Conservation (phyloP, 2,113 vertebrate species). For the Aphyosemion australe region DNA sequence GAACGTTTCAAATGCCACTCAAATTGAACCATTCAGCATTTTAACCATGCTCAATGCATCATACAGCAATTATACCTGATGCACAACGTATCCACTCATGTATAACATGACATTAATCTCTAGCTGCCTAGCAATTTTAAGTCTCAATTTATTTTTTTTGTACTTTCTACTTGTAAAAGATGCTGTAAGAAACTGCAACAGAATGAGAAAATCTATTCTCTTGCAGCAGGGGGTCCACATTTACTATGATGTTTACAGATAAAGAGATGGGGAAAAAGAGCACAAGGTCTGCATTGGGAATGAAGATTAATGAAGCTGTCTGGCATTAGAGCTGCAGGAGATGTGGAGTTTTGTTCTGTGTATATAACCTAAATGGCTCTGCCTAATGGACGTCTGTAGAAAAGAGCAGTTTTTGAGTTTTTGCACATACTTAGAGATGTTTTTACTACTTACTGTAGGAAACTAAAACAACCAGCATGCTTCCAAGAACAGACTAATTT, state of each 20-base stretch:
- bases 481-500: background rate
- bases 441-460: background rate
- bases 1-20: background rate
- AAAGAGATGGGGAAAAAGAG: conserved; percentile 37
- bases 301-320: conserved; percentile 60
- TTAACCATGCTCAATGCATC: background rate
- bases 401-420: conserved; percentile 11
- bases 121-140: conserved; percentile 30
- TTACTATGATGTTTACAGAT: conserved; percentile 66
- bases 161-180: conserved; percentile 11
- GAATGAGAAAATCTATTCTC: conserved; percentile 60
- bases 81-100: conserved; percentile 4
- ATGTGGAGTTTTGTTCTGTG: conserved; percentile 25
- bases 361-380: conserved; percentile 23
- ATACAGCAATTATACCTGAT: background rate
- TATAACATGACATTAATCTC: conserved; percentile 39
- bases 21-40: background rate
- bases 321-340: conserved; percentile 29
- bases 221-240: conserved; percentile 37
- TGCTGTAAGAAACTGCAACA: conserved; percentile 27
- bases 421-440: background rate
- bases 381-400: conserved; percentile 5
- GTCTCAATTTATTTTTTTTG: conserved; percentile 10
- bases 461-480: conserved; percentile 6
- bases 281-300: conserved; percentile 47